Percentiles rank a stretch among this genome's conserved stretches.
Conservation (phyloP, 2,888 invertebrate genomes). For the Eupithecia abbreviata region DNA sequence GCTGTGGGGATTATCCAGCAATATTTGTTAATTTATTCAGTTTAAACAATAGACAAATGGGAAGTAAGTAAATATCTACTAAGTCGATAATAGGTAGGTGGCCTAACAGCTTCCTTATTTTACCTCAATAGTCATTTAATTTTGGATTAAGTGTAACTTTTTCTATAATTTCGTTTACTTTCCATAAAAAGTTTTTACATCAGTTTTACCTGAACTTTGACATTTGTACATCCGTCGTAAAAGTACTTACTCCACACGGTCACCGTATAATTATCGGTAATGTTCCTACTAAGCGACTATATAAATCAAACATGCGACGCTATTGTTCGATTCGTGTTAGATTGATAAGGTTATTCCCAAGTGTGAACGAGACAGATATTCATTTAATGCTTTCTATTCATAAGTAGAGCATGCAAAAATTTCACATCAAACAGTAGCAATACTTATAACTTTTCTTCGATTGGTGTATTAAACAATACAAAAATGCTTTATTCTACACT, state of each 20-base stretch:
- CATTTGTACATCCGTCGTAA: slow-evolving; percentile 41
- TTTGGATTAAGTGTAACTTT: background rate
- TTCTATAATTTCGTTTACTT: background rate
- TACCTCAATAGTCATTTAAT: background rate
- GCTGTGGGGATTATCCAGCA: too few relatives aligned
- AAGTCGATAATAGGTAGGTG: background rate
- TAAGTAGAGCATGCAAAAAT: slow-evolving; percentile 67
- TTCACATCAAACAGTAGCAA: slow-evolving; percentile 43
- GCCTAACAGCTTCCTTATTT: background rate
- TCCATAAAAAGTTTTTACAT: background rate
- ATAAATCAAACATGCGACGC: slow-evolving; percentile 84
- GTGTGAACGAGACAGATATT: slow-evolving; percentile 81
- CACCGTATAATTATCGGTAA: slow-evolving; percentile 81
- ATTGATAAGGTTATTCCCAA: slow-evolving; percentile 82
- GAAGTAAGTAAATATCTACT: background rate
- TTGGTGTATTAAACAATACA: background rate
- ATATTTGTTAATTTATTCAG: background rate
- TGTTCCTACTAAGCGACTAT: slow-evolving; percentile 83
- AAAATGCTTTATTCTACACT: too few relatives aligned
- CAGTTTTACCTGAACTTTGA: background rate
- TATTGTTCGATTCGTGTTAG: slow-evolving; percentile 84
- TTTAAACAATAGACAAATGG: background rate
- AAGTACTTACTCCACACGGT: slow-evolving; percentile 68
- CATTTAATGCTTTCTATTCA: slow-evolving; percentile 76
- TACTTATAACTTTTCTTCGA: background rate